Evolutionary conservation across 2,888 invertebrate species (phyloP).

Genomic region (Tetrapedia diversipes): DNA sequence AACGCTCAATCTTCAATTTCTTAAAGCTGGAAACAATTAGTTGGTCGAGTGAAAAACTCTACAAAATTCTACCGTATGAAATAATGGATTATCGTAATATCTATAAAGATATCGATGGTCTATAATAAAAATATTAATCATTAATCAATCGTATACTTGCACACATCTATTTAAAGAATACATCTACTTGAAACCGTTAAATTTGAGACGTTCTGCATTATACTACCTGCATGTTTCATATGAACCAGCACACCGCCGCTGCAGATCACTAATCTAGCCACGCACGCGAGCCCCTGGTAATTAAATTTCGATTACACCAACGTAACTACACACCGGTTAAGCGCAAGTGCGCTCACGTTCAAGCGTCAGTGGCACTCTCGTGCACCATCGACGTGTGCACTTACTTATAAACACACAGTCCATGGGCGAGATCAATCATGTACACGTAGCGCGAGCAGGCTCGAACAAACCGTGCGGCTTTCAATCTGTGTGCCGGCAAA

Average conservation of each 20-base stretch:
- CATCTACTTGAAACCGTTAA: too few species aligned
- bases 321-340: background rate
- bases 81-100: too few species aligned
- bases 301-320: constrained; percentile 41
- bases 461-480: constrained; percentile 25
- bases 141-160: too few species aligned
- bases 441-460: background rate
- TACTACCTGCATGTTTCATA: background rate
- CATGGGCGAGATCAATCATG: background rate
- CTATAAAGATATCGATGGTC: too few species aligned
- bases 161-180: too few species aligned
- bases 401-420: constrained; percentile 54
- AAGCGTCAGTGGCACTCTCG: background rate
- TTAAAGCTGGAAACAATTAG: too few species aligned
- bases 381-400: constrained; percentile 27
- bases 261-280: constrained; percentile 18
- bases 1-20: too few species aligned
- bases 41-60: too few species aligned
- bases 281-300: constrained; percentile 12
- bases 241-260: background rate
- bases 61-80: too few species aligned
- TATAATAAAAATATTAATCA: too few species aligned
- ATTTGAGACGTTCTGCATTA: background rate
- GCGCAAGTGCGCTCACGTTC: background rate
- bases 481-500: constrained; percentile 28